Conservation (phyloP, 1,140 invertebrate species). For the Brachystomella parvula region DNA sequence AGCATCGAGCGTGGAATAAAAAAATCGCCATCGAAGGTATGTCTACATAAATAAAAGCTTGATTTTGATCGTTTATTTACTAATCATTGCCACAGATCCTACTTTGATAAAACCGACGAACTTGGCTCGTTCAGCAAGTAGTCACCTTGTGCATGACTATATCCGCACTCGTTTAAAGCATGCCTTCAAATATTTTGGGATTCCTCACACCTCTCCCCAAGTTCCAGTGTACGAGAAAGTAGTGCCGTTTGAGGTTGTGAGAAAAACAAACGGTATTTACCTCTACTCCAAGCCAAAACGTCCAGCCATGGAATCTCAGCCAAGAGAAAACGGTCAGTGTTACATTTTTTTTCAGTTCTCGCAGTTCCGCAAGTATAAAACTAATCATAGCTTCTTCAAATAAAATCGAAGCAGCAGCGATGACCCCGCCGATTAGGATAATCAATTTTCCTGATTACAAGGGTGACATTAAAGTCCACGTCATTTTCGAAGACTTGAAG, state of each 20-base stretch:
- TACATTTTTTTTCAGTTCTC: neutral
- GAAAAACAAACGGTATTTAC: neutral
- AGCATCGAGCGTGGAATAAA: slow-evolving; percentile 43
- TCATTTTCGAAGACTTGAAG: slow-evolving; percentile 16
- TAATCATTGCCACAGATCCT: slow-evolving; percentile 45
- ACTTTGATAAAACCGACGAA: slow-evolving; percentile 47
- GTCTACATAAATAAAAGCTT: slow-evolving; percentile 8
- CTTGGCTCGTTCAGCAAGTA: slow-evolving; percentile 45
- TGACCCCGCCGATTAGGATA: neutral
- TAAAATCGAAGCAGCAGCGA: neutral
- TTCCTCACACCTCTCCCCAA: slow-evolving; percentile 41
- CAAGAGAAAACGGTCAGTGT: slow-evolving; percentile 7
- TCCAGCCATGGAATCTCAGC: neutral
- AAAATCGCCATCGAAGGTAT: slow-evolving; percentile 49
- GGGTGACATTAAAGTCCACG: neutral
- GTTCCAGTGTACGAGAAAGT: slow-evolving; percentile 41
- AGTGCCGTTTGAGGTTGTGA: neutral
- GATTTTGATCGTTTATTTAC: slow-evolving; percentile 10
- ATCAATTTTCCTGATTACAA: slow-evolving; percentile 9
- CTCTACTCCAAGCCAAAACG: neutral
- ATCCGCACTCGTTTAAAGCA: slow-evolving; percentile 44
- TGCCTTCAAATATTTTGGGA: slow-evolving; percentile 47
- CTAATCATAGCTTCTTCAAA: too few relatives aligned
- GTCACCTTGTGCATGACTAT: slow-evolving; percentile 46
- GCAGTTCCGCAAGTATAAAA: neutral